These are phyloP conservation scores for Phocides pigmalion DNA, from an alignment of 1,140 invertebrate species.

Conservation along the genomic window DNA sequence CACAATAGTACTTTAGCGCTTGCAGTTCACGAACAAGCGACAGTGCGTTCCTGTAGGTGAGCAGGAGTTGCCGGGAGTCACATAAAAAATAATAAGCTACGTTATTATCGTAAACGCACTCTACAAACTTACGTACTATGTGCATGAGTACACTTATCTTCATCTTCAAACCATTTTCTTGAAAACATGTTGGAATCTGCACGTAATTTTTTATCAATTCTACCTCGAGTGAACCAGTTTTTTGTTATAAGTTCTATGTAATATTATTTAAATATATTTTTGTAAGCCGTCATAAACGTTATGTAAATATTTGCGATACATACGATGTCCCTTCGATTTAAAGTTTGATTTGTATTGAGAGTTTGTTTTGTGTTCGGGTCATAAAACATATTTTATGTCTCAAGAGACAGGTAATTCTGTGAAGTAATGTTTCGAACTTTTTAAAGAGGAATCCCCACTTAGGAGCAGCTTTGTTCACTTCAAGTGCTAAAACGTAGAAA, in stretches of 20 bases:
- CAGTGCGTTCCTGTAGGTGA: constrained; percentile 40
- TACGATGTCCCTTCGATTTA: constrained; percentile 53
- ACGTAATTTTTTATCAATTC: constrained; percentile 59
- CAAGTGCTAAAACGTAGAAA: constrained; percentile 75
- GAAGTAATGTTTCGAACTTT: constrained; percentile 62
- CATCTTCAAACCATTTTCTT: constrained; percentile 46
- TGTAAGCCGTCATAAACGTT: background rate
- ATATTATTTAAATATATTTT: background rate
- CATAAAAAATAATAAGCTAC: constrained; percentile 77
- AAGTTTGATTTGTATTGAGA: constrained; percentile 67
- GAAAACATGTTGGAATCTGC: background rate
- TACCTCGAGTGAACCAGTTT: constrained; percentile 39
- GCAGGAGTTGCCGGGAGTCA: constrained; percentile 47
- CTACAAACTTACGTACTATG: constrained; percentile 37
- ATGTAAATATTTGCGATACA: background rate
- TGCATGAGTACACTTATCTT: constrained; percentile 53
- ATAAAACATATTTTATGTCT: constrained; percentile 80
- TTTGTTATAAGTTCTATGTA: constrained; percentile 5
- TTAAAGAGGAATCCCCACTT: constrained; percentile 66
- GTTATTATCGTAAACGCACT: constrained; percentile 61
- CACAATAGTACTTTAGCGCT: constrained; percentile 21
- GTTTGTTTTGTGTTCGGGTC: constrained; percentile 63
- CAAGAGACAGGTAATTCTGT: constrained; percentile 59
- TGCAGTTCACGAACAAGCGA: constrained; percentile 28
- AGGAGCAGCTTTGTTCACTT: constrained; percentile 60